phyloP scores from a whole-genome alignment of 2,113 vertebrate species.

The Pleuronectes platessa region DNA sequence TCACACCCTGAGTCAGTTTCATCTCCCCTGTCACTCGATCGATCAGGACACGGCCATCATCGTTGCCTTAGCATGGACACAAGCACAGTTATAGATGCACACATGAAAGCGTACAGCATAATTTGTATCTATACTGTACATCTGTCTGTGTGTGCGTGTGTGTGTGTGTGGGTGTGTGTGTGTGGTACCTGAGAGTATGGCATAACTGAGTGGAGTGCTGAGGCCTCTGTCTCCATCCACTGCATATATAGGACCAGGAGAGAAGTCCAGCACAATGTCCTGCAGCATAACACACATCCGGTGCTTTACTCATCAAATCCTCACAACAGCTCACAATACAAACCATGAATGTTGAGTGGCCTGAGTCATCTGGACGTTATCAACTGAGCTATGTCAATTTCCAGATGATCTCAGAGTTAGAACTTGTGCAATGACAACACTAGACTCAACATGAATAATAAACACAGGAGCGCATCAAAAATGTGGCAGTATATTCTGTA shows the following conservation, averaged over 20 bases:
- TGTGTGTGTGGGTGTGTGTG: background rate
- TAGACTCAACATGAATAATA: too few species aligned
- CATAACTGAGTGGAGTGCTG: conserved; percentile 77
- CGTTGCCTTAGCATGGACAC: conserved; percentile 56
- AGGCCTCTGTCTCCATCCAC: conserved; percentile 85
- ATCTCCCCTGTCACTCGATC: conserved; percentile 74
- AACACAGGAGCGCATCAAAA: too few species aligned
- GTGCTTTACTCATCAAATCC: background rate
- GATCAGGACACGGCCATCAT: conserved; percentile 76
- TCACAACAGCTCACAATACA: background rate
- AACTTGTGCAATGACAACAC: background rate
- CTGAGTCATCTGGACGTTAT: too few species aligned
- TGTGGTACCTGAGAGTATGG: conserved; percentile 83
- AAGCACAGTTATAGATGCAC: conserved; percentile 4
- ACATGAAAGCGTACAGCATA: background rate
- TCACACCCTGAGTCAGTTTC: conserved; percentile 59
- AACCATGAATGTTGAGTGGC: background rate
- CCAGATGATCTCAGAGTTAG: background rate
- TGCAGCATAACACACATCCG: conserved; percentile 39
- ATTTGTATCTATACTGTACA: too few species aligned
- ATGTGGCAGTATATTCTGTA: too few species aligned
- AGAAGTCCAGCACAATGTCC: conserved; percentile 79
- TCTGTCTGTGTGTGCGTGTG: too few species aligned
- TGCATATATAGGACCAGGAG: conserved; percentile 83
- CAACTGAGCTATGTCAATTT: background rate